These are phyloP conservation scores for Hepsetus odoe DNA, from an alignment of 2,113 vertebrate species.

Conservation along the genomic window DNA sequence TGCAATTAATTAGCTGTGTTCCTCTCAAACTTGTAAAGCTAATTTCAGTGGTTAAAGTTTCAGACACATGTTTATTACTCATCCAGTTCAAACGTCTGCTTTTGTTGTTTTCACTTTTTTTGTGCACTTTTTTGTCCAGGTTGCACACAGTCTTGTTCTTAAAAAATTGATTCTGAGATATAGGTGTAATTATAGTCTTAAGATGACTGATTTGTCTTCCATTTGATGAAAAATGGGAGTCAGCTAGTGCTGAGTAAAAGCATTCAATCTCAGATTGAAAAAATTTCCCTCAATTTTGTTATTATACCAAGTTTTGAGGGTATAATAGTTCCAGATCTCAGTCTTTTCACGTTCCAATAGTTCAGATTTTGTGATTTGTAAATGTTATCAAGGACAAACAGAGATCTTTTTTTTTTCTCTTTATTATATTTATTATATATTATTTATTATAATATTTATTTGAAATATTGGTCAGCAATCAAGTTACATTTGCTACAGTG, in stretches of 20 bases:
- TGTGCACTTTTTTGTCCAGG: not conserved
- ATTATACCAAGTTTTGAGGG: not conserved
- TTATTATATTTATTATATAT: not conserved
- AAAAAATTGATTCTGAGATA: not conserved
- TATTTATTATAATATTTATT: not conserved
- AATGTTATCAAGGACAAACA: not conserved
- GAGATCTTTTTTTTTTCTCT: no score
- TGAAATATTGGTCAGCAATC: no score
- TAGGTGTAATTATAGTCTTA: constrained; percentile 2
- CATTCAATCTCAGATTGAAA: constrained; percentile 12
- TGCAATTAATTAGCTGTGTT: constrained; percentile 31
- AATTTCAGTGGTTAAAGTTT: constrained; percentile 22
- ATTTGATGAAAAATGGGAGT: constrained; percentile 5
- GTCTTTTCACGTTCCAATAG: not conserved
- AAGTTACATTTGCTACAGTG: not conserved
- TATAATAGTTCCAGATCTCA: no score
- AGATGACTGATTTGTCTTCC: not conserved
- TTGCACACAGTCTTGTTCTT: no score
- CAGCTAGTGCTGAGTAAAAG: not conserved
- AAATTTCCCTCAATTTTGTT: not conserved
- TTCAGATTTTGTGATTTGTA: not conserved
- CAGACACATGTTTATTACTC: constrained; percentile 22
- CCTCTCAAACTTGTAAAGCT: constrained; percentile 26
- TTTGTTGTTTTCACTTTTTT: not conserved
- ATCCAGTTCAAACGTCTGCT: constrained; percentile 3